Conservation (phyloP, 2,888 invertebrate species). For the Rutpela maculata region DNA sequence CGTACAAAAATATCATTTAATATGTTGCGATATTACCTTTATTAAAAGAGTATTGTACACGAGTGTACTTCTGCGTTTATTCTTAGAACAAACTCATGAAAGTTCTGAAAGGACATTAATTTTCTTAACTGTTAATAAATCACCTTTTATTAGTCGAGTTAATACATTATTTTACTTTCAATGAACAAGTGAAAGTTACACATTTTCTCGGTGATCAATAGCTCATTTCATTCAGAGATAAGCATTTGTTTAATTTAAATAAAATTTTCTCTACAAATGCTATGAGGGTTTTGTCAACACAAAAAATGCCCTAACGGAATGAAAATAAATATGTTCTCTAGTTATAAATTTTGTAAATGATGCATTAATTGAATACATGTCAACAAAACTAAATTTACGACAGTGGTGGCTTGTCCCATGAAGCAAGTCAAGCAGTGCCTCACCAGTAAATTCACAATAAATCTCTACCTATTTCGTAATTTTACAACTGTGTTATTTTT, state of each 20-base stretch:
- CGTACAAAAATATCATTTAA: neutral
- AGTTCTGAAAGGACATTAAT: slow-evolving; percentile 20
- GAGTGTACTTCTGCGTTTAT: neutral
- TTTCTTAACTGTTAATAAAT: slow-evolving; percentile 15
- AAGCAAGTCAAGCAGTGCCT: too few species aligned
- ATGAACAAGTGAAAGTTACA: slow-evolving; percentile 22
- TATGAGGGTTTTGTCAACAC: neutral
- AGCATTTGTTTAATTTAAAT: slow-evolving; percentile 16
- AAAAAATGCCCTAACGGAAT: too few species aligned
- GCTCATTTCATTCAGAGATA: slow-evolving; percentile 10
- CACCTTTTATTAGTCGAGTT: slow-evolving; percentile 5
- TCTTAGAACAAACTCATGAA: neutral
- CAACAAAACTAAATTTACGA: too few species aligned
- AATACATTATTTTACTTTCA: slow-evolving; percentile 16
- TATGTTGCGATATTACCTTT: neutral
- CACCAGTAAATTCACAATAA: too few species aligned
- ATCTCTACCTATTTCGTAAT: too few species aligned
- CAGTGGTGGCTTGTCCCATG: too few species aligned
- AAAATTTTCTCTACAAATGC: neutral
- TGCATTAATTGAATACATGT: too few species aligned
- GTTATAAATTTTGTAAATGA: neutral
- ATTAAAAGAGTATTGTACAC: neutral
- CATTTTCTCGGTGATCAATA: slow-evolving; percentile 5
- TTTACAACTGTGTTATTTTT: too few species aligned
- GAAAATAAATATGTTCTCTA: too few species aligned